Base-by-base conservation (phyloP, 2,797 vertebrate genomes). In the Dryobates pubescens region DNA sequence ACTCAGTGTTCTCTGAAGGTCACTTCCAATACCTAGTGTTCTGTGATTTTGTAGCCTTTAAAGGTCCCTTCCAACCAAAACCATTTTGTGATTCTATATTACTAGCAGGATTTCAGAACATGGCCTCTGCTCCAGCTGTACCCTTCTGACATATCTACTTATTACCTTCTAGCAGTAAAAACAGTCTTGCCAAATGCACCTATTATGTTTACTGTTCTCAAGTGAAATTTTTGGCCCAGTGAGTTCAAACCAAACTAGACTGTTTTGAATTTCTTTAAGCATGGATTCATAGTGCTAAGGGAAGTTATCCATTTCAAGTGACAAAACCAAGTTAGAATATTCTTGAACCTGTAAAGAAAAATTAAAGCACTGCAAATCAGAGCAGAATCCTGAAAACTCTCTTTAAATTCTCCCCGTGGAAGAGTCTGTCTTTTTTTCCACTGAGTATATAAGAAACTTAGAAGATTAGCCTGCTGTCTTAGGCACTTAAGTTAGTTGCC, bases 391-490 rank as follows among this genome's bases (percentile, higher is more conserved):
- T 59, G 76, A 86, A 92, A 91, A 23, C 22, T 76, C 54, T 62
- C n/a, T 67, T 75, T 84, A 86, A 93, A 79, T 90, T 84, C 32
- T 86, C 86, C 78, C 83, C 71, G 7, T 2, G 34, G 84, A 84
- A 90, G 29, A 78, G 36, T 43, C 23, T 82, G 7, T 63, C 6
- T 76, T 68, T 91, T 93, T 84, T 84, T 64, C 57, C 64, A 64
- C 17, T n/a, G 54, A 79, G 72, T 86, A 45, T 71, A 43, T 61
- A 84, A 90, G 71, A 84, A 88, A 36, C 65, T 72, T 71, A 51
- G 45, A 73, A 94, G 74, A 90, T 95, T 94, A 95, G 81, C 45
- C 58, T 95, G 62, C 78, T 95, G 72, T 93, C 86, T 83, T 53
- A 86, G 56, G 13, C 68, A 88, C 71, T 94, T 89, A 93, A 91